phyloP scores from a whole-genome alignment of 2,113 vertebrate species.

The Myrmecobius fasciatus region DNA sequence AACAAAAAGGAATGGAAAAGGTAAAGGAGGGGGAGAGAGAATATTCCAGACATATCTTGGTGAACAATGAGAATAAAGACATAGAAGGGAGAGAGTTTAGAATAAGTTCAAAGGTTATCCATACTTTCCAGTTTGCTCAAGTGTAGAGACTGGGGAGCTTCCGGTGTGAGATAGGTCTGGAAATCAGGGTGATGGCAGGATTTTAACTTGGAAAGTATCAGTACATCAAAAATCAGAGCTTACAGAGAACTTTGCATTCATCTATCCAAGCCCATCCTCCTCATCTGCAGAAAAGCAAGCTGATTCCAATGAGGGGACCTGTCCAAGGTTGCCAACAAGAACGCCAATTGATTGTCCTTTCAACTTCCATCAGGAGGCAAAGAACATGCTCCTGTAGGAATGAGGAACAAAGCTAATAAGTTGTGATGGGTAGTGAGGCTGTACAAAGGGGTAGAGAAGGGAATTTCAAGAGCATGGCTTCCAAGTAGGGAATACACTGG shows the following conservation, averaged over 20 bases:
- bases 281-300: not conserved
- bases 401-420: not conserved
- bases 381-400: not conserved
- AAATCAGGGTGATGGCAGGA: not conserved
- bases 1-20: not conserved
- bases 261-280: not conserved
- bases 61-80: not conserved
- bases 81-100: not conserved
- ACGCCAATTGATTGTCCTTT: not conserved
- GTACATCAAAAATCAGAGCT: not conserved
- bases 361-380: not conserved
- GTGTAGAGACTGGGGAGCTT: not conserved
- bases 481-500: not conserved
- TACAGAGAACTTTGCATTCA: not conserved
- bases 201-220: not conserved
- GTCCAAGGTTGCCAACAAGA: not conserved
- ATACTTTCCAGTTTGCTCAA: not conserved
- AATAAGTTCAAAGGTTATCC: not conserved
- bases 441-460: not conserved
- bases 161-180: no score
- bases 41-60: not conserved
- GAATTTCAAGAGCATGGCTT: not conserved
- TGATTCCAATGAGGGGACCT: not conserved
- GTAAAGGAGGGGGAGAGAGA: not conserved
- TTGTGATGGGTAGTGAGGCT: not conserved